Evolutionary conservation across 2,113 vertebrate species (phyloP).

Genomic region (Gavialis gangeticus): DNA sequence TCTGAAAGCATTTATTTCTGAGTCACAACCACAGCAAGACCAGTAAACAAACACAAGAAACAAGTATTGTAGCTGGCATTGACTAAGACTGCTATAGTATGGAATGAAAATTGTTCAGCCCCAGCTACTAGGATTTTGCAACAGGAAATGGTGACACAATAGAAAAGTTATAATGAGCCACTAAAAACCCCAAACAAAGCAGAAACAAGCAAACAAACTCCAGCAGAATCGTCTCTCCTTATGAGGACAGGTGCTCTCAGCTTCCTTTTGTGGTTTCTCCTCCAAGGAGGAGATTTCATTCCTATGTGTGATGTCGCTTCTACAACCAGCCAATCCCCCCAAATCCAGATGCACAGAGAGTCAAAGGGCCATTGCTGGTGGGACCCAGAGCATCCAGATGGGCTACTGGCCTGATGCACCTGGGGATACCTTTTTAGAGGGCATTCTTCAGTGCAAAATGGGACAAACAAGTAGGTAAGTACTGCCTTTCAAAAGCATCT

Average conservation of each 20-base stretch:
- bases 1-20: slow-evolving; percentile 64
- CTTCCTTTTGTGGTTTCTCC: not conserved
- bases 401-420: not conserved
- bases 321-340: not conserved
- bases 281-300: no score
- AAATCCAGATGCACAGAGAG: not conserved
- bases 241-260: fast-evolving
- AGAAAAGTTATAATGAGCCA: not conserved
- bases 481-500: not conserved
- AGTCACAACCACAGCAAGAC: slow-evolving; percentile 61
- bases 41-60: slow-evolving; percentile 54
- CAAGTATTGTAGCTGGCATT: slow-evolving; percentile 28
- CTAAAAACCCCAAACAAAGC: not conserved
- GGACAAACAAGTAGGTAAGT: not conserved
- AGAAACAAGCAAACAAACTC: no score
- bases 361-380: no score
- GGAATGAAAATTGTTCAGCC: not conserved
- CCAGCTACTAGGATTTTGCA: not conserved
- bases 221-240: not conserved
- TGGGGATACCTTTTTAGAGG: not conserved
- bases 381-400: not conserved
- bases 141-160: slow-evolving; percentile 15
- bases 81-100: slow-evolving; percentile 10
- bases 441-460: not conserved
- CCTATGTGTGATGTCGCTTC: no score